A percentile compares a stretch with the other conserved stretches of the same genome.
Evolutionary conservation across 1,140 invertebrate species (phyloP).

Genomic region (Trypoxylus dichotomus): DNA sequence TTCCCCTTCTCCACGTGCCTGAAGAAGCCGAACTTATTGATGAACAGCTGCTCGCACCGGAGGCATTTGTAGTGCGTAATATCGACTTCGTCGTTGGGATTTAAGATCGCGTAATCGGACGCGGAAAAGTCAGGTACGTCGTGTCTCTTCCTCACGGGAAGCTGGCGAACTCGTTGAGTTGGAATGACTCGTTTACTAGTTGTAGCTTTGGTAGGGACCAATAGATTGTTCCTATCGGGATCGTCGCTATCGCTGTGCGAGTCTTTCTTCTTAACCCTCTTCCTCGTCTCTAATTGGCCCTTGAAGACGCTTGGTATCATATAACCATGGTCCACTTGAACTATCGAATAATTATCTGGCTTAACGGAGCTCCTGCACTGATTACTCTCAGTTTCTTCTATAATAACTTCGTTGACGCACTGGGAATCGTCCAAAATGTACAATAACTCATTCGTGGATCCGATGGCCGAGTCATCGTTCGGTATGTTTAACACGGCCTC

Average conservation of each 20-base stretch:
- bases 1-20: conserved; percentile 52
- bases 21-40: conserved; percentile 50
- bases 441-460: conserved; percentile 42
- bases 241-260: conserved; percentile 18
- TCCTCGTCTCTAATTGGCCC: conserved; percentile 34
- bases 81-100: conserved; percentile 47
- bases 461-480: conserved; percentile 34
- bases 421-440: conserved; percentile 48
- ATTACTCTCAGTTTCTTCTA: conserved; percentile 42
- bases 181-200: conserved; percentile 32
- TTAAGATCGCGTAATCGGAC: conserved; percentile 44
- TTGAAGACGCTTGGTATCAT: conserved; percentile 41
- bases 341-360: conserved; percentile 39
- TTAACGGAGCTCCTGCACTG: conserved; percentile 28
- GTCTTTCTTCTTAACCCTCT: conserved; percentile 32
- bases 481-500: conserved; percentile 40
- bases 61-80: conserved; percentile 49
- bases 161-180: background rate
- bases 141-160: conserved; percentile 40
- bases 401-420: conserved; percentile 48
- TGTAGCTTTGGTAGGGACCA: conserved; percentile 15
- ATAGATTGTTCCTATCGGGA: conserved; percentile 18
- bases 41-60: conserved; percentile 51
- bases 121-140: conserved; percentile 51
- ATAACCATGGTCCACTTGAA: conserved; percentile 50